A percentile compares a stretch with the other conserved stretches of the same genome.
Evolutionary conservation across 2,888 invertebrate species (phyloP).

Genomic region (Stenoptilia bipunctidactyla): DNA sequence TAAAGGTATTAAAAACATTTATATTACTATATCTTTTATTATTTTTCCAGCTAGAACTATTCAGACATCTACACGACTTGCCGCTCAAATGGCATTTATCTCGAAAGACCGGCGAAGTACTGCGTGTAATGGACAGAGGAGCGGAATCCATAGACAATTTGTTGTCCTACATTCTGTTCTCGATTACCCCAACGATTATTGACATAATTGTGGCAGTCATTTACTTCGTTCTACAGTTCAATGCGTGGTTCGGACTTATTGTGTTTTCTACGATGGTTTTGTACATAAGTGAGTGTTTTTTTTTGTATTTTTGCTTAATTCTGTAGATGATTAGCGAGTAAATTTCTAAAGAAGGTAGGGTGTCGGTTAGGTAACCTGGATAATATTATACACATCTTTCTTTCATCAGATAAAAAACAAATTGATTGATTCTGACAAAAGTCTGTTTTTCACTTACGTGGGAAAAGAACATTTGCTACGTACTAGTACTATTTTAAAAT

Average conservation of each 20-base stretch:
- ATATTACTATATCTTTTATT: too few relatives aligned
- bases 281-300: conserved; percentile 83
- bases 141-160: conserved; percentile 96
- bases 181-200: conserved; percentile 91
- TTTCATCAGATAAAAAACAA: too few relatives aligned
- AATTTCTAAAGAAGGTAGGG: too few relatives aligned
- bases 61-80: conserved; percentile 88
- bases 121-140: conserved; percentile 96
- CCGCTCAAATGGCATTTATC: conserved; percentile 95
- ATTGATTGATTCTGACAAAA: too few relatives aligned
- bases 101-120: conserved; percentile 96
- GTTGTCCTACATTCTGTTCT: conserved; percentile 92
- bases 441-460: too few relatives aligned
- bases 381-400: too few relatives aligned
- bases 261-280: conserved; percentile 93
- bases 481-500: too few relatives aligned
- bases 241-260: conserved; percentile 94
- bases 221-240: conserved; percentile 90
- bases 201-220: conserved; percentile 93
- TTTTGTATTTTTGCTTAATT: too few relatives aligned
- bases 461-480: too few relatives aligned
- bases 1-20: background rate
- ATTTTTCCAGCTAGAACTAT: conserved; percentile 79
- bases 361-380: too few relatives aligned
- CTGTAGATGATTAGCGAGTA: too few relatives aligned